phyloP scores from a whole-genome alignment of 2,888 invertebrate species.

The Diarsia brunnea region DNA sequence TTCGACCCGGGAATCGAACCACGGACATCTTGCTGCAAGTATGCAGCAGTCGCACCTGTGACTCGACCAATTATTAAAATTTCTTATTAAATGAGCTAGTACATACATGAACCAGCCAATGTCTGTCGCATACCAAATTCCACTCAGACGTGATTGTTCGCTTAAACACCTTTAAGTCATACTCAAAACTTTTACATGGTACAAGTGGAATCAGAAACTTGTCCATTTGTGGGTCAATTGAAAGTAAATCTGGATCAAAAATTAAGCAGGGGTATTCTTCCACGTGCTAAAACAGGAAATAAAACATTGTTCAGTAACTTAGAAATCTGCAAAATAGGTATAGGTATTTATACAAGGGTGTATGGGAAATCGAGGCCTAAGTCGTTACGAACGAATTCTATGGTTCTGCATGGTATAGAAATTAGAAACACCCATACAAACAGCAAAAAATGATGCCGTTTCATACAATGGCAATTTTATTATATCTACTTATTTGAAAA shows the following conservation, averaged over 20 bases:
- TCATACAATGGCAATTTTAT: no score
- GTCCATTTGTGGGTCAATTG: conserved; percentile 73
- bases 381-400: neutral
- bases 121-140: conserved; percentile 91
- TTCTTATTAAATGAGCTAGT: neutral
- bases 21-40: neutral
- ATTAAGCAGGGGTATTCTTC: conserved; percentile 85
- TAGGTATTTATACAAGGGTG: neutral
- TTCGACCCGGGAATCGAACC: neutral
- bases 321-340: neutral
- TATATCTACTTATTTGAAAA: no score
- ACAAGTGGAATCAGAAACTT: conserved; percentile 80
- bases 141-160: conserved; percentile 93
- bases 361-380: neutral
- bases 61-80: neutral
- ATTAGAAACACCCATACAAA: neutral
- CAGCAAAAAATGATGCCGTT: neutral
- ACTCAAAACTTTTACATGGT: conserved; percentile 84
- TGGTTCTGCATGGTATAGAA: neutral
- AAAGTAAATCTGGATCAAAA: conserved; percentile 83
- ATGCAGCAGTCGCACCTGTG: neutral
- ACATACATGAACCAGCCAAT: conserved; percentile 89
- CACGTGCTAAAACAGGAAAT: conserved; percentile 72
- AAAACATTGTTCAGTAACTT: neutral
- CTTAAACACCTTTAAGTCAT: conserved; percentile 90